These are phyloP conservation scores for Cephonodes hylas DNA, from an alignment of 2,888 invertebrate genomes.

Conservation along the genomic window DNA sequence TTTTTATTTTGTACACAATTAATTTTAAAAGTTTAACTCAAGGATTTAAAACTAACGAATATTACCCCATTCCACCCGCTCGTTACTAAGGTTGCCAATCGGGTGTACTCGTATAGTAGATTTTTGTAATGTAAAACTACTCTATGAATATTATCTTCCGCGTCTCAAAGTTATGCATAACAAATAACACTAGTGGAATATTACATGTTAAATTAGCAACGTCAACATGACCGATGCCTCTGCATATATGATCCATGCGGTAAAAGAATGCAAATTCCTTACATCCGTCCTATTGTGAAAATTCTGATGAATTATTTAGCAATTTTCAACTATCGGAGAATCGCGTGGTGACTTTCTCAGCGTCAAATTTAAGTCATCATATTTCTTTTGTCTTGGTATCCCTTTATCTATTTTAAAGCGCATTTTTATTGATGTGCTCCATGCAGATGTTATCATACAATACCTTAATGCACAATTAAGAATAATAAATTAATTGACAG, in stretches of 20 bases:
- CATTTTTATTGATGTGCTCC: background rate
- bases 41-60: too few species aligned
- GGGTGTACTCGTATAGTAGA: background rate
- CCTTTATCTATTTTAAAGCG: background rate
- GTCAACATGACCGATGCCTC: background rate
- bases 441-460: background rate
- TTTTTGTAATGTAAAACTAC: background rate
- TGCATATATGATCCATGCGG: background rate
- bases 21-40: too few species aligned
- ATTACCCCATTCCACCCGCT: background rate
- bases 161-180: background rate
- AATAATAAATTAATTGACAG: too few species aligned
- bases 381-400: background rate
- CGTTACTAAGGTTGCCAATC: background rate
- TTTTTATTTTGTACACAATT: too few species aligned
- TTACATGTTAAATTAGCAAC: background rate
- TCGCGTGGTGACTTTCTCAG: too few species aligned
- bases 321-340: too few species aligned
- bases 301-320: too few species aligned
- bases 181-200: background rate
- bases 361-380: too few species aligned
- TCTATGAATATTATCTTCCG: background rate
- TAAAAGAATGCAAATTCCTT: background rate
- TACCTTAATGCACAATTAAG: too few species aligned
- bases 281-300: background rate